Evolutionary conservation across 64 coral and sea anemone genomes (phyloP).

Genomic region (Montipora capricornis): DNA sequence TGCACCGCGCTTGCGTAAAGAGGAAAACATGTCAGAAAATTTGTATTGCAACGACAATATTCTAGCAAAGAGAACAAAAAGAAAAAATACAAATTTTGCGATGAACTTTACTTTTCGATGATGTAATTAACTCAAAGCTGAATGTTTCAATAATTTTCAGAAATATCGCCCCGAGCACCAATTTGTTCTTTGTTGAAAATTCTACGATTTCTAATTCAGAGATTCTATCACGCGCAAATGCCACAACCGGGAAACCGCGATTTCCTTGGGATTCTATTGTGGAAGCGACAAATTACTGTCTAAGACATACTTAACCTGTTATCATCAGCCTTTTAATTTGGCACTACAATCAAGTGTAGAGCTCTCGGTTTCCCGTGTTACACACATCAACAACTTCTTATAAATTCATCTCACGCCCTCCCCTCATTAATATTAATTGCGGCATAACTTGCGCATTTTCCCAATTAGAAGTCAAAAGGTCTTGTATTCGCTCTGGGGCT

Average conservation of each 20-base stretch:
- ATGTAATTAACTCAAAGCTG: background rate
- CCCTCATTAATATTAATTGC: slow-evolving; percentile 1
- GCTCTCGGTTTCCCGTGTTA: slow-evolving; percentile 1
- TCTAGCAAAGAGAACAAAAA: background rate
- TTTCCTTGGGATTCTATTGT: background rate
- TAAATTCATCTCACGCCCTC: slow-evolving; percentile 55
- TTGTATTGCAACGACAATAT: slow-evolving; percentile 22
- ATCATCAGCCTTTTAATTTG: background rate
- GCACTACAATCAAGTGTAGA: slow-evolving; percentile 9
- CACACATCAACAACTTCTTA: slow-evolving; percentile 43
- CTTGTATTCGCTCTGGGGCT: slow-evolving; percentile 38
- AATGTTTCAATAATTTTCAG: background rate
- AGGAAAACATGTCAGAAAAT: background rate
- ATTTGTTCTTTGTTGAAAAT: background rate
- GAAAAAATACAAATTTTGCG: background rate
- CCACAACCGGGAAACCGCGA: background rate
- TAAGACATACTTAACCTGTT: slow-evolving; percentile 1
- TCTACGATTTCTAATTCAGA: background rate
- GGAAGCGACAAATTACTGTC: background rate
- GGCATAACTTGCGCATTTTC: slow-evolving; percentile 1
- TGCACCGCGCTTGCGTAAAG: background rate
- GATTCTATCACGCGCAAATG: background rate
- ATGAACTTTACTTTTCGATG: background rate
- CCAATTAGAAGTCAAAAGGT: slow-evolving; percentile 52
- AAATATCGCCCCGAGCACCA: slow-evolving; percentile 18